phyloP scores from a whole-genome alignment of 2,113 vertebrate species.

The Anser cygnoides region DNA sequence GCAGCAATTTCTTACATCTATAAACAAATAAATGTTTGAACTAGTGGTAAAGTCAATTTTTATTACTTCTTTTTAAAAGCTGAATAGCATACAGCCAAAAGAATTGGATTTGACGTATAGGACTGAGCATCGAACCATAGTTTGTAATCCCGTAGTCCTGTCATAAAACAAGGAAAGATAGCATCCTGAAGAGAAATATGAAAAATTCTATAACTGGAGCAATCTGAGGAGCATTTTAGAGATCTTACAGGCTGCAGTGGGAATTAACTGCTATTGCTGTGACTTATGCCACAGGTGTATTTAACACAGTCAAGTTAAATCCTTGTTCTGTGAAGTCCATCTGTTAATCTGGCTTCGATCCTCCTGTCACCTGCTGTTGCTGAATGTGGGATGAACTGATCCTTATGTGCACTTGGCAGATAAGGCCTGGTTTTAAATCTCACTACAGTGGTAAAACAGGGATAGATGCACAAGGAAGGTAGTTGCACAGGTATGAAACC shows the following conservation, averaged over 20 bases:
- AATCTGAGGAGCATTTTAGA: not conserved
- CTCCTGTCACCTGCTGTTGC: constrained; percentile 27
- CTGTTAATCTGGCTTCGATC: constrained; percentile 54
- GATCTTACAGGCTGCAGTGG: not conserved
- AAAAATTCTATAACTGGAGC: not conserved
- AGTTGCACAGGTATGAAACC: not conserved
- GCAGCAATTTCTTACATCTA: not conserved
- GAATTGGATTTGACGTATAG: not conserved
- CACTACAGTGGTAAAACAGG: not conserved
- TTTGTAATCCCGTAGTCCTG: not conserved
- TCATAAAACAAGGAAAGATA: not conserved
- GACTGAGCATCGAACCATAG: not conserved
- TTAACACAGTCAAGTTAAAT: constrained; percentile 43
- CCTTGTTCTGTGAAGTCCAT: constrained; percentile 8
- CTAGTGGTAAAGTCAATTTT: constrained; percentile 14
- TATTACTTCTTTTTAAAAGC: constrained; percentile 7
- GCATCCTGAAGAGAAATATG: not conserved
- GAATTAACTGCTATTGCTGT: constrained; percentile 20
- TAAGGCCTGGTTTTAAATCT: not conserved
- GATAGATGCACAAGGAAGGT: not conserved
- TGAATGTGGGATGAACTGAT: constrained; percentile 39
- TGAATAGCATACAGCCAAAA: not conserved
- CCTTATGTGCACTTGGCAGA: constrained; percentile 38
- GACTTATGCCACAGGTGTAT: constrained; percentile 24
- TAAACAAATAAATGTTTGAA: constrained; percentile 14